A percentile compares a stretch with the other conserved stretches of the same genome.
Evolutionary conservation across 2,797 vertebrate species (phyloP).

Genomic region (Spinus olivaceus): DNA sequence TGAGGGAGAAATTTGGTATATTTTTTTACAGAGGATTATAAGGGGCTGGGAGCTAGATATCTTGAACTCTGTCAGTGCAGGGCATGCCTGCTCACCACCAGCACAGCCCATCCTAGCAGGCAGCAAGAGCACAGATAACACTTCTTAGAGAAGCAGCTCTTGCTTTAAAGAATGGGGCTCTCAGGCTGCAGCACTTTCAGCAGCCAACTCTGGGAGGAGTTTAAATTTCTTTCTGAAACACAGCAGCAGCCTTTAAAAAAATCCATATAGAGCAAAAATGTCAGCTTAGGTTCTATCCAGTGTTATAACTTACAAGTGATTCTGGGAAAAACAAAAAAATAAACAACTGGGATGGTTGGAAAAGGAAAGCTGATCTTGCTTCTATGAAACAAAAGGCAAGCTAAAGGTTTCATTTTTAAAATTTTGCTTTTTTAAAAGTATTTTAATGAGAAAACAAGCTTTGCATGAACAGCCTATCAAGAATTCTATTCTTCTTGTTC

Average conservation of each 20-base stretch:
- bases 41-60: background rate
- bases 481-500: background rate
- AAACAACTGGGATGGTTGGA: background rate
- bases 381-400: background rate
- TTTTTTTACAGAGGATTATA: background rate
- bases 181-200: background rate
- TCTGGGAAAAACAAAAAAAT: background rate
- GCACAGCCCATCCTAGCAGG: background rate
- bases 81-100: background rate
- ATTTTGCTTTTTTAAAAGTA: background rate
- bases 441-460: background rate
- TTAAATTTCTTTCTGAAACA: slow-evolving; percentile 1
- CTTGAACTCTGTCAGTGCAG: background rate
- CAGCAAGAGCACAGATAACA: background rate
- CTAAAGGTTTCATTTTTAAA: background rate
- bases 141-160: background rate
- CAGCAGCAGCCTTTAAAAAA: background rate
- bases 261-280: background rate
- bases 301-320: background rate
- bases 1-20: background rate
- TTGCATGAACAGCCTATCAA: background rate
- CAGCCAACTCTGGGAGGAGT: background rate
- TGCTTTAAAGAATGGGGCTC: background rate
- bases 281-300: background rate
- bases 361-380: background rate